Evolutionary conservation across 2,888 invertebrate species (phyloP), one percentile per base, ranked within the genome.

Genomic region (Bhutanitis thaidina): DNA sequence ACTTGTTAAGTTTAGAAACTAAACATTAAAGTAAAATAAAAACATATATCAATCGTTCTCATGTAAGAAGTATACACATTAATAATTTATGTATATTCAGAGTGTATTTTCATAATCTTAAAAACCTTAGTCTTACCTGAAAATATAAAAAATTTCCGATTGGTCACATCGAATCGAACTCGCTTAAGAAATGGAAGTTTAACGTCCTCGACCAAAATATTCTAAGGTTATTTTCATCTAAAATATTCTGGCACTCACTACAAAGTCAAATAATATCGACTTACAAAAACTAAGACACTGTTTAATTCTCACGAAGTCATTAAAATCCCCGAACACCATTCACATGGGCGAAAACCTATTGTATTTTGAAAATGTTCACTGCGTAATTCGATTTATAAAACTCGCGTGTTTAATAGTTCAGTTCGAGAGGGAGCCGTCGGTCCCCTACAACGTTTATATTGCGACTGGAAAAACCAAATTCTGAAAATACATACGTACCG

Each of bases 181-280:
- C 49, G 49, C 32, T 20, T 35, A 49, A 55, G 49, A 41, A 46
- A 38, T 49, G 46, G 43, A 36, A 35, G 53, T 47, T 48, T 44
- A 52, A 35, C 40, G 57, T 55, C 54, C 57, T 55, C 57, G 57
- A 53, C 53, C 43, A 55, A 53, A 57, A 54, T 54, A 51, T 55
- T 43, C 43, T 49, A 48, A 53, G 53, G 54, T 55, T 57, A 57
- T 57, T 53, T 49, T 53, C 43, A 57, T 49, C 53, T 32, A 10
- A 43, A 45, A 41, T 25, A 32, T 38, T 57, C 54, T 54, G 57
- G 54, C 54, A 54, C 14, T 34, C 45, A 54, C 45, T 36, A 16
- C 46, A 13, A 16, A 30, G 34, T 46, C 20, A 29, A 36, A 13
- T 14, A 20, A 1, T 40, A 25, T 39, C 38, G 44, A 44, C 44